Percentiles rank a stretch among this genome's conserved stretches.
phyloP scores from a whole-genome alignment of 2,888 invertebrate genomes.

The Sesamia inferens region DNA sequence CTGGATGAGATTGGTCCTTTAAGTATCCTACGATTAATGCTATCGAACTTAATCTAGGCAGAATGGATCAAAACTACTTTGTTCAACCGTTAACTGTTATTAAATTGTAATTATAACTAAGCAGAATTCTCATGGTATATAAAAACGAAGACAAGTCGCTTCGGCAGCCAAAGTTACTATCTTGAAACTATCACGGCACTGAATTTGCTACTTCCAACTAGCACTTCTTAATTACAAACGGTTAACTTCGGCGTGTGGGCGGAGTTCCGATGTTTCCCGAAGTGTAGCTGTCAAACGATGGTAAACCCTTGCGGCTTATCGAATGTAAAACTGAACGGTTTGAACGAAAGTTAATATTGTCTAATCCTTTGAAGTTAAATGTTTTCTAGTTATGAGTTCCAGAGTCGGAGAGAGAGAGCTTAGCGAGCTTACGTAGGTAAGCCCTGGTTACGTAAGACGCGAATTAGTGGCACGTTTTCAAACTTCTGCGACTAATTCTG shows the following conservation, averaged over 20 bases:
- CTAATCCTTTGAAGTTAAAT: slow-evolving; percentile 24
- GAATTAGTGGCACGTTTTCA: not conserved
- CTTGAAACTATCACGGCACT: slow-evolving; percentile 44
- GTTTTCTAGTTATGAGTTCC: slow-evolving; percentile 40
- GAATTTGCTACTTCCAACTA: slow-evolving; percentile 71
- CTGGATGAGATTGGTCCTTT: not conserved
- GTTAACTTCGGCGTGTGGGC: slow-evolving; percentile 64
- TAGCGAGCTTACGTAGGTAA: not conserved
- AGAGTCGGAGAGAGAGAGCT: slow-evolving; percentile 13
- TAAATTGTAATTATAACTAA: not conserved
- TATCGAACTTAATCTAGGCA: not conserved
- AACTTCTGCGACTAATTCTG: not conserved
- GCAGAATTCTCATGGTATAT: slow-evolving; percentile 2
- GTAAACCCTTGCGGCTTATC: slow-evolving; percentile 32
- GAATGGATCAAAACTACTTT: not conserved
- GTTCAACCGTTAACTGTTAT: not conserved
- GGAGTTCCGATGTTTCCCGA: slow-evolving; percentile 37
- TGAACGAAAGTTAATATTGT: slow-evolving; percentile 14
- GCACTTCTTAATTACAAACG: slow-evolving; percentile 74
- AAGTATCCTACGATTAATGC: not conserved
- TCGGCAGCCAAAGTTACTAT: slow-evolving; percentile 57
- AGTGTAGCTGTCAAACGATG: slow-evolving; percentile 27
- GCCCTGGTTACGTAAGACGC: not conserved
- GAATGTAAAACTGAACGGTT: slow-evolving; percentile 27
- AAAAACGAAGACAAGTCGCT: slow-evolving; percentile 48